Evolutionary conservation across 2,113 vertebrate genomes (phyloP).

Genomic region (Orientallactaga bullata): DNA sequence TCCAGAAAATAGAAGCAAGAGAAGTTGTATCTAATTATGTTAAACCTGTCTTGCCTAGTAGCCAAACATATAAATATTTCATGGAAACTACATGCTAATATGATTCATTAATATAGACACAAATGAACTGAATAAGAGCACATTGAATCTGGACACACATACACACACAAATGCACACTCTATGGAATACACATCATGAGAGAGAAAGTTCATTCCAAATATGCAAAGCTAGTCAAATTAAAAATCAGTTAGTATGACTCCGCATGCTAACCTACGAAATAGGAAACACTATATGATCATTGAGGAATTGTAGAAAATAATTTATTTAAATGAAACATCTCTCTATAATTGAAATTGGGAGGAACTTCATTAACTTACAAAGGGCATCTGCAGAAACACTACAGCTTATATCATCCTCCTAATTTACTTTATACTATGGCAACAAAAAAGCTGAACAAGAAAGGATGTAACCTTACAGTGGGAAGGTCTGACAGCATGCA

Average conservation of each 20-base stretch:
- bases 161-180: too few relatives aligned
- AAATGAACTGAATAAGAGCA: not conserved
- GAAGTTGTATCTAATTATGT: not conserved
- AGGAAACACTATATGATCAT: not conserved
- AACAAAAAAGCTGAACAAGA: not conserved
- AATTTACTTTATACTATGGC: not conserved
- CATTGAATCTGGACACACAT: not conserved
- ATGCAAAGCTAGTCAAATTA: not conserved
- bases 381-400: not conserved
- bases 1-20: not conserved
- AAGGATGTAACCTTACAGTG: not conserved
- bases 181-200: not conserved
- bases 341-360: not conserved
- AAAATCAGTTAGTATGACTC: not conserved
- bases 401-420: not conserved
- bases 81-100: not conserved
- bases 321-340: not conserved
- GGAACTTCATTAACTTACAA: not conserved
- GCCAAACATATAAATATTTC: not conserved
- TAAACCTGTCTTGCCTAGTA: not conserved
- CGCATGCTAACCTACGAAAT: not conserved
- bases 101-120: not conserved
- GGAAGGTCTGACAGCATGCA: not conserved
- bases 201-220: not conserved
- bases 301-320: not conserved